Conservation (phyloP, 2,888 invertebrate species). For the Pseudoips prasinana region DNA sequence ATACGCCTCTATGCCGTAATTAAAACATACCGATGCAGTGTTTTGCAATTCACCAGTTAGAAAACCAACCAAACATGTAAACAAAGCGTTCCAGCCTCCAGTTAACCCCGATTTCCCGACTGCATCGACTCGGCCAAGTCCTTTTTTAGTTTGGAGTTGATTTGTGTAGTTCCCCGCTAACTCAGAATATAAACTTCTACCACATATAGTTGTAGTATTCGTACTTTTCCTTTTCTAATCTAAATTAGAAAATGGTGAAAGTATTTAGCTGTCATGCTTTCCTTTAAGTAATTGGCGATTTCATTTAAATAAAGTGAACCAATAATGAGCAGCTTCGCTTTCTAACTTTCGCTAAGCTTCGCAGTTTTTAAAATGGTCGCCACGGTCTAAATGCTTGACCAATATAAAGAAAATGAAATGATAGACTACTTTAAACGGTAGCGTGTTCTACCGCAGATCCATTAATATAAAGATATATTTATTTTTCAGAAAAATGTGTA, state of each 20-base stretch:
- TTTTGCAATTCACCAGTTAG: conserved; percentile 38
- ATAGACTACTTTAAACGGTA: too few species aligned
- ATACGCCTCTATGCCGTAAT: too few species aligned
- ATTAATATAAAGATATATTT: too few species aligned
- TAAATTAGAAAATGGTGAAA: not conserved
- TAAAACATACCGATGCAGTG: conserved; percentile 48
- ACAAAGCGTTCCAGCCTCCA: conserved; percentile 57
- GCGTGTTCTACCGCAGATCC: too few species aligned
- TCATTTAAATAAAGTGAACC: conserved; percentile 1
- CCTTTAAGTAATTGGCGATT: conserved; percentile 2
- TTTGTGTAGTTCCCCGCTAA: conserved; percentile 51
- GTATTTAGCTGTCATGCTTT: conserved; percentile 1
- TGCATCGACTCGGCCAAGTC: conserved; percentile 44
- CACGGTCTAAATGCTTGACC: not conserved
- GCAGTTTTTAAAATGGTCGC: not conserved
- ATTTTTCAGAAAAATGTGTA: too few species aligned
- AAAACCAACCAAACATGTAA: conserved; percentile 55
- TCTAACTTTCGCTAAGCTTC: not conserved
- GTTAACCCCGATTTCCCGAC: conserved; percentile 58
- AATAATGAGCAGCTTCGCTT: conserved; percentile 1
- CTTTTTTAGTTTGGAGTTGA: conserved; percentile 54
- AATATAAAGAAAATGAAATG: too few species aligned
- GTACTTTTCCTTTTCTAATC: not conserved
- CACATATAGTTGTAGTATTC: conserved; percentile 6
- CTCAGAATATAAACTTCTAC: conserved; percentile 37